Base-by-base conservation (phyloP, 1,140 invertebrate genomes). In the Microplitis demolitor region DNA sequence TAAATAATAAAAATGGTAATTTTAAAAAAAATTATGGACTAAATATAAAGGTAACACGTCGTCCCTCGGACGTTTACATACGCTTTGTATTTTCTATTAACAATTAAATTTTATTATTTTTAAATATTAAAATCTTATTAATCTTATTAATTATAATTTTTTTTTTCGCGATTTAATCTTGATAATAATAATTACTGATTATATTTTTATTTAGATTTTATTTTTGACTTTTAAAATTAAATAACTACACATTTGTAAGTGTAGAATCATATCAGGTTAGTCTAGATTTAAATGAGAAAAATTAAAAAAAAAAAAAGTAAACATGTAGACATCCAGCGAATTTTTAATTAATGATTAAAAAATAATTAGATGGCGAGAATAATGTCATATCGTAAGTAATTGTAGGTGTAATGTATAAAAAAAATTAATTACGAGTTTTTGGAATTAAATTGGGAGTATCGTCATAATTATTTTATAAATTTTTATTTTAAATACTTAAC, bases 361-460 rank as follows among this genome's bases (percentile, higher is more conserved):
- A 37, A 37, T 37, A 69, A 69, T 69, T 60, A 60, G 54, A 69
- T 69, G 4, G 53, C 50, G 69, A 64, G 50, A 66, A 54, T 54
- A 64, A 34, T 63, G 58, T 63, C 69, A 74, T 71, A 74, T 71
- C 64, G 63, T 62, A 58, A 69, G 33, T 68, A 69, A 37, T 56
- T 60, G 37, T 60, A 56, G 63, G 50, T 56, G 53, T 45, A 33
- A 63, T 39, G 58, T 71, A 58, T 16, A 51, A 66, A 58, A 66
- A 72, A 39, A 66, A 70, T 37, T 74, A 56, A 71, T 71, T 70
- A 68, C 58, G 60, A 75, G 64, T 71, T 69, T 69, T 56, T 68
- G 16, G 60, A 75, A 72, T 75, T 72, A 45, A 64, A 74, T 74
- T 64, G 74, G 78, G 74, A 76, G 75, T 78, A 78, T 78, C 77